A percentile compares a stretch with the other conserved stretches of the same genome.
phyloP scores from a whole-genome alignment of 1,140 invertebrate species.

The Phocides pigmalion region DNA sequence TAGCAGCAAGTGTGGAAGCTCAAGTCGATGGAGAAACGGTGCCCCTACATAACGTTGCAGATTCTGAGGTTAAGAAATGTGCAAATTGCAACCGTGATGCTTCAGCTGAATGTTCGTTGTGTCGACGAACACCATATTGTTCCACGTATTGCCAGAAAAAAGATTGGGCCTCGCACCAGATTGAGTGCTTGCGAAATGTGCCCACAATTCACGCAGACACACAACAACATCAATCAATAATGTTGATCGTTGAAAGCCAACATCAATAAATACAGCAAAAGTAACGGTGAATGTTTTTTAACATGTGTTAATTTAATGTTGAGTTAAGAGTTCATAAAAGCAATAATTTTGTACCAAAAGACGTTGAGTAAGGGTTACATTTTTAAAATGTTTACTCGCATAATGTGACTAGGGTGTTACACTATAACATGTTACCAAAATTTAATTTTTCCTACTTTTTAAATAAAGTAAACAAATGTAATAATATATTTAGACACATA shows the following conservation, averaged over 20 bases:
- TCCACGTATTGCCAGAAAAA: slow-evolving; percentile 94
- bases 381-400: no score
- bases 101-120: slow-evolving; percentile 92
- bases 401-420: no score
- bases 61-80: slow-evolving; percentile 84
- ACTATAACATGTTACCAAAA: no score
- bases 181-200: slow-evolving; percentile 90
- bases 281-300: no score
- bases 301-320: no score
- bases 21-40: slow-evolving; percentile 82
- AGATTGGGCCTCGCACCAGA: slow-evolving; percentile 93
- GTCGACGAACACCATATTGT: slow-evolving; percentile 93
- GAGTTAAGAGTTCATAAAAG: no score
- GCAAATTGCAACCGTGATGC: slow-evolving; percentile 94
- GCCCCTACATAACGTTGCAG: slow-evolving; percentile 63
- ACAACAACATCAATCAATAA: slow-evolving; percentile 85
- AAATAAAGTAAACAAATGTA: no score
- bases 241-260: slow-evolving; percentile 87
- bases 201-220: slow-evolving; percentile 80
- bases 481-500: no score
- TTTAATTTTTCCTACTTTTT: no score
- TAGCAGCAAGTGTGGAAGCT: slow-evolving; percentile 87
- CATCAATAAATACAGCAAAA: slow-evolving; percentile 64
- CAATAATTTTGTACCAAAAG: no score
- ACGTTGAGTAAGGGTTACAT: no score